Conservation (phyloP, 2,888 invertebrate genomes). For the Aradus depressus region DNA sequence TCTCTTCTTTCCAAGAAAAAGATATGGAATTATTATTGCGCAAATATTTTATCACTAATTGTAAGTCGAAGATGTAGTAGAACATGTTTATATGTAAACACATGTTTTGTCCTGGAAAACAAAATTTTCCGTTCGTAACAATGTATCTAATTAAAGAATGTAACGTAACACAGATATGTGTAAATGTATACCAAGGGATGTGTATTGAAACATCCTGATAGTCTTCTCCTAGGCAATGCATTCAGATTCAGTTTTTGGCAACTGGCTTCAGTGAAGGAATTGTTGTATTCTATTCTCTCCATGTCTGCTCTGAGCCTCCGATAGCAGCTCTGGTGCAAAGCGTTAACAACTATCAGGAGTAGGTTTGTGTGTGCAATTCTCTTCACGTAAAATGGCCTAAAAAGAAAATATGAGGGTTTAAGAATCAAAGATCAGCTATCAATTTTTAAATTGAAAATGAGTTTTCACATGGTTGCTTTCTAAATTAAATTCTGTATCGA, state of each 20-base stretch:
- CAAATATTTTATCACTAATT: no score
- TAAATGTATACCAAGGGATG: constrained; percentile 50
- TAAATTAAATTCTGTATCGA: no score
- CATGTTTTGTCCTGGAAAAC: no score
- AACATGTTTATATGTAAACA: no score
- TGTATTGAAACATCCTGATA: constrained; percentile 65
- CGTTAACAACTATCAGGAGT: constrained; percentile 59
- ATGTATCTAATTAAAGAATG: no score
- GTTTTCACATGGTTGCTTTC: constrained; percentile 1
- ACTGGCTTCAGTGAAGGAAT: constrained; percentile 42
- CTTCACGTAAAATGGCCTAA: constrained; percentile 55
- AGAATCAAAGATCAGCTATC: neutral
- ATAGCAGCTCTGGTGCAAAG: constrained; percentile 41
- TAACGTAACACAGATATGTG: no score
- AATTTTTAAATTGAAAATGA: neutral
- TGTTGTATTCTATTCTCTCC: constrained; percentile 40
- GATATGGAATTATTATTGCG: no score
- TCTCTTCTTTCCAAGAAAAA: no score
- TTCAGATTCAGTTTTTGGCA: constrained; percentile 68
- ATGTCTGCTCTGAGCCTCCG: constrained; percentile 43
- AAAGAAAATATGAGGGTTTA: constrained; percentile 26
- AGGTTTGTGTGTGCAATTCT: constrained; percentile 67
- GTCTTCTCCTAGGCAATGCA: constrained; percentile 50
- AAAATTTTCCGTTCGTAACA: no score
- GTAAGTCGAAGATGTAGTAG: no score